Evolutionary conservation across 2,113 vertebrate species (phyloP).

Genomic region (Ciconia stormi): DNA sequence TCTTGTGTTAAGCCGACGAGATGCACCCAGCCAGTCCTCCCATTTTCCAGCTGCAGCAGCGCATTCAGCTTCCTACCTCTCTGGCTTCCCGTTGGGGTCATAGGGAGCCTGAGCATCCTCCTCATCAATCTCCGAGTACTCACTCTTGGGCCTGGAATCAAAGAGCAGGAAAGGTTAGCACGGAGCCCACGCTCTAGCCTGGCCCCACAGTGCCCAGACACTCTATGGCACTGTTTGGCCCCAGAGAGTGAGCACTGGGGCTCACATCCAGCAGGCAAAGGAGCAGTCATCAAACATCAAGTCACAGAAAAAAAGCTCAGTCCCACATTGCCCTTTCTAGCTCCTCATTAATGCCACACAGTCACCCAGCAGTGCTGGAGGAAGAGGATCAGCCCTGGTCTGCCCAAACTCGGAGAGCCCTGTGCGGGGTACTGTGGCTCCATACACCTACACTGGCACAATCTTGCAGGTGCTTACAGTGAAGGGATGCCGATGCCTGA

Average conservation of each 20-base stretch:
- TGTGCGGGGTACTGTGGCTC: not conserved
- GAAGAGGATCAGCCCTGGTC: not conserved
- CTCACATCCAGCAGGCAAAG: rapidly evolving
- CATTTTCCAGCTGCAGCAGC: not conserved
- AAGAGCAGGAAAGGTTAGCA: not conserved
- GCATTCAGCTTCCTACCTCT: conserved; percentile 77
- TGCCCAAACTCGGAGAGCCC: not conserved
- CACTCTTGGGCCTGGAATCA: conserved; percentile 91
- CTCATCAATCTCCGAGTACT: conserved; percentile 96
- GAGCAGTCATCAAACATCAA: not conserved
- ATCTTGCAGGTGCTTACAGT: not conserved
- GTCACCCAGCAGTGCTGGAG: not conserved
- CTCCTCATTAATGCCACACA: not conserved
- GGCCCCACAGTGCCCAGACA: not conserved
- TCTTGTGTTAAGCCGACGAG: not conserved
- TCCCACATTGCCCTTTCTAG: rapidly evolving
- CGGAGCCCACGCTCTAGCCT: not conserved
- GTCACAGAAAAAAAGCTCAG: not conserved
- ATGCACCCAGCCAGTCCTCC: not conserved
- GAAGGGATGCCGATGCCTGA: not conserved
- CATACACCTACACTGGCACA: not conserved
- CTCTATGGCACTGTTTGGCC: not conserved
- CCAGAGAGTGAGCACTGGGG: rapidly evolving
- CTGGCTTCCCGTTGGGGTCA: conserved; percentile 95
- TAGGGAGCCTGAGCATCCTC: conserved; percentile 94